These are phyloP conservation scores for Pangasianodon gigas DNA, from an alignment of 2,113 vertebrate species.

Conservation along the genomic window DNA sequence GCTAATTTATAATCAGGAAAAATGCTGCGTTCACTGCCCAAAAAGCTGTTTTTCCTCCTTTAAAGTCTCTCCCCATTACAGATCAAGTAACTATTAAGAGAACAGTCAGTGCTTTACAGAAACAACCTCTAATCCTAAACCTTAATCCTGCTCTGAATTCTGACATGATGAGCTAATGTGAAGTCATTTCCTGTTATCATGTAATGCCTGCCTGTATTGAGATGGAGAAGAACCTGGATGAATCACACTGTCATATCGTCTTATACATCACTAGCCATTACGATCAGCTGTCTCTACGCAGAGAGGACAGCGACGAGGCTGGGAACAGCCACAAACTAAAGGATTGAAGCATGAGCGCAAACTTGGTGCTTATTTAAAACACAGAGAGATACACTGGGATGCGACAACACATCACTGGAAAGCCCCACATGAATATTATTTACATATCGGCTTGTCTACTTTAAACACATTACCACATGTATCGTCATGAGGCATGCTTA, in stretches of 20 bases:
- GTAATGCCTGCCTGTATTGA: neutral
- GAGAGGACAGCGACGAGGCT: neutral
- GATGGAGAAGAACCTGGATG: constrained; percentile 9
- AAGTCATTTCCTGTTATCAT: constrained; percentile 34
- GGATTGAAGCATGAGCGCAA: neutral
- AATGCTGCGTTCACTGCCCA: neutral
- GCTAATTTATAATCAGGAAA: neutral
- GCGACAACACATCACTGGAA: neutral
- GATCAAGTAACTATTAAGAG: neutral
- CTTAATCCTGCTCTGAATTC: neutral
- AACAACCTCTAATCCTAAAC: neutral
- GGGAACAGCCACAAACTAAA: neutral
- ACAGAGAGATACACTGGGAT: neutral
- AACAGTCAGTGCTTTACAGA: neutral
- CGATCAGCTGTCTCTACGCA: neutral
- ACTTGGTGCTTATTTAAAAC: neutral
- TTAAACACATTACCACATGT: neutral
- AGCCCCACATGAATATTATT: neutral
- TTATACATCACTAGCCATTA: neutral
- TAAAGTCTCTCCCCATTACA: neutral
- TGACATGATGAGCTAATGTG: neutral
- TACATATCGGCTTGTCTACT: neutral
- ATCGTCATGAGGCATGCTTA: neutral
- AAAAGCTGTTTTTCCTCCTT: neutral
- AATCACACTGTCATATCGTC: neutral